Conservation (phyloP, 35 echinoderm and acorn worm species). For the Acanthaster planci region DNA sequence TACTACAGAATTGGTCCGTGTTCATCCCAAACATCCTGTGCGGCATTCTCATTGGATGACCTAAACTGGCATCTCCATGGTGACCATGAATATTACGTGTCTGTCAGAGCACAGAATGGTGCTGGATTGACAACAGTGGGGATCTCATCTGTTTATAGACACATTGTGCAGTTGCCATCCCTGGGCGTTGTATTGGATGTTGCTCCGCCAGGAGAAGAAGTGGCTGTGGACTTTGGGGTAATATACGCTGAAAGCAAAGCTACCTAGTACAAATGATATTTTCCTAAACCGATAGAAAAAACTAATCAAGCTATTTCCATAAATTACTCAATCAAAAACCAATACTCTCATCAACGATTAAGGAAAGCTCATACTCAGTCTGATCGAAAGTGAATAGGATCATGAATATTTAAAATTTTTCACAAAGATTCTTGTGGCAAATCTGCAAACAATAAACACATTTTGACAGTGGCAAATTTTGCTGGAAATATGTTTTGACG, state of each 20-base stretch:
- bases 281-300: not conserved
- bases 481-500: no score
- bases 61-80: slow-evolving; percentile 52
- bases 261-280: not conserved
- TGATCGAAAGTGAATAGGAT: no score
- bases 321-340: not conserved
- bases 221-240: not conserved
- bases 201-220: not conserved
- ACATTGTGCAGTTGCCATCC: slow-evolving; percentile 16
- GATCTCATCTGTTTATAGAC: slow-evolving; percentile 39
- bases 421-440: no score
- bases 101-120: slow-evolving; percentile 36
- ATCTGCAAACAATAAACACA: no score
- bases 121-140: slow-evolving; percentile 35
- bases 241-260: not conserved
- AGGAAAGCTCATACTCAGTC: no score
- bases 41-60: slow-evolving; percentile 5
- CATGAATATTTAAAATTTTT: no score
- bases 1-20: not conserved
- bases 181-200: slow-evolving; percentile 53
- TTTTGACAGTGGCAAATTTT: no score
- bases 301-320: not conserved
- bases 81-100: slow-evolving; percentile 52
- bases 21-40: not conserved
- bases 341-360: no score